Percentiles rank a stretch among this genome's conserved stretches.
Evolutionary conservation across 1,140 invertebrate species (phyloP).

Genomic region (Drosophila carrolli): DNA sequence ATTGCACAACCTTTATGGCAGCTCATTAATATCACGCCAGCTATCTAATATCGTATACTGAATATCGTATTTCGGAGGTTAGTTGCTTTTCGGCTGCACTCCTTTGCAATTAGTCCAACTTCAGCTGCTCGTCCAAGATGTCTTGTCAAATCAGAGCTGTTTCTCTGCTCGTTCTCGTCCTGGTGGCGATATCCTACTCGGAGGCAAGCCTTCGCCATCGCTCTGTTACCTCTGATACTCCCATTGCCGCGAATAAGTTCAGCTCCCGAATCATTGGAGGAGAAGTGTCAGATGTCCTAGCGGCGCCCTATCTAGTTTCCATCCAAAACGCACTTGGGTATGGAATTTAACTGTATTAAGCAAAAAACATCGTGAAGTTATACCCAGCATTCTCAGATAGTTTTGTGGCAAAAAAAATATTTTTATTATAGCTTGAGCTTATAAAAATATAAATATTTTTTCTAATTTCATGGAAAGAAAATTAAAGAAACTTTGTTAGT

Average conservation of each 20-base stretch:
- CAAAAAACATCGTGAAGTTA: background rate
- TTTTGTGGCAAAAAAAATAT: too few species aligned
- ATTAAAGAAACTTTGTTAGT: too few species aligned
- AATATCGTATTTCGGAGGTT: slow-evolving; percentile 45
- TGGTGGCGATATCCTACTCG: slow-evolving; percentile 33
- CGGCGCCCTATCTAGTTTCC: slow-evolving; percentile 84
- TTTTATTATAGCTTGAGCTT: too few species aligned
- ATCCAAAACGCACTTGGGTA: slow-evolving; percentile 63
- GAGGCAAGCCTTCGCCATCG: slow-evolving; percentile 26
- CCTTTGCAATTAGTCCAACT: slow-evolving; percentile 53
- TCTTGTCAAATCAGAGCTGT: slow-evolving; percentile 44
- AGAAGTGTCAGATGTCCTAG: slow-evolving; percentile 65
- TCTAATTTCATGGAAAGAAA: too few species aligned
- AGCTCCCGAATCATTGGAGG: slow-evolving; percentile 84
- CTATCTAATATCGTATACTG: slow-evolving; percentile 35
- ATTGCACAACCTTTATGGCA: slow-evolving; percentile 48
- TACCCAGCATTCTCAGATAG: background rate
- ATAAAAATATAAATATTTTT: too few species aligned
- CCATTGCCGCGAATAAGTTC: background rate
- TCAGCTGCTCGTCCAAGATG: slow-evolving; percentile 49
- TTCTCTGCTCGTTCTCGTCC: slow-evolving; percentile 12
- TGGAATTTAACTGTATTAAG: background rate
- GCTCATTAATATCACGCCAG: slow-evolving; percentile 61
- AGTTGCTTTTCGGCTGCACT: slow-evolving; percentile 21
- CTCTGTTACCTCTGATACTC: background rate